phyloP scores from a whole-genome alignment of 1,140 invertebrate genomes.

The Zaprionus africanus region DNA sequence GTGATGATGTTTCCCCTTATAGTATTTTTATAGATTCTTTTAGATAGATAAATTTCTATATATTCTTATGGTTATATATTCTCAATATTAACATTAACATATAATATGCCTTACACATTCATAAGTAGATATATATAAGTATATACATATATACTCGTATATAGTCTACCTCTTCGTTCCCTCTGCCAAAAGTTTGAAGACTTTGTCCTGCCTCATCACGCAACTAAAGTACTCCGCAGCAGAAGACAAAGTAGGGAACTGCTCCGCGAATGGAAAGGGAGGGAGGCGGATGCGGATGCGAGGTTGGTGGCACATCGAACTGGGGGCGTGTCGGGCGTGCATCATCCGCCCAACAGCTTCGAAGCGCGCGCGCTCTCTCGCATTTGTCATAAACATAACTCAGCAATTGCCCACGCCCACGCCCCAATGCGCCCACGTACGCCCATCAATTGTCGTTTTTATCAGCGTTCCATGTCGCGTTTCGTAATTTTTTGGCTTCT shows the following conservation, averaged over 20 bases:
- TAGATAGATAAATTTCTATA: too few species aligned
- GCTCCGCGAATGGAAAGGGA: neutral
- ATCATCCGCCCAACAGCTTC: conserved; percentile 29
- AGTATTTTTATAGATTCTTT: too few species aligned
- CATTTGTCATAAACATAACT: conserved; percentile 80
- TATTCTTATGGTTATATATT: too few species aligned
- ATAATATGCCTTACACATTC: too few species aligned
- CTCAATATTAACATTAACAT: too few species aligned
- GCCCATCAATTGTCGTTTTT: conserved; percentile 82
- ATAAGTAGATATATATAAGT: too few species aligned
- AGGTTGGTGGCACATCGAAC: conserved; percentile 3
- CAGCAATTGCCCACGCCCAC: conserved; percentile 76
- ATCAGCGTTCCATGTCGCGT: conserved; percentile 76
- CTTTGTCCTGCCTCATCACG: neutral
- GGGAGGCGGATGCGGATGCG: neutral
- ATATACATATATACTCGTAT: too few species aligned
- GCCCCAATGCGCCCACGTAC: conserved; percentile 75
- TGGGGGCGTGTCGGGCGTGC: conserved; percentile 43
- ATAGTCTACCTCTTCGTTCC: too few species aligned
- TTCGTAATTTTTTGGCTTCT: conserved; percentile 64
- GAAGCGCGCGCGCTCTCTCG: conserved; percentile 3
- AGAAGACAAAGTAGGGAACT: neutral
- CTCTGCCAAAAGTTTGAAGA: neutral
- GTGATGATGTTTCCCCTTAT: too few species aligned
- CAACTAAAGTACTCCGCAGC: neutral